These are phyloP conservation scores for Epiblema foenella DNA, from an alignment of 2,888 invertebrate species.

Conservation along the genomic window DNA sequence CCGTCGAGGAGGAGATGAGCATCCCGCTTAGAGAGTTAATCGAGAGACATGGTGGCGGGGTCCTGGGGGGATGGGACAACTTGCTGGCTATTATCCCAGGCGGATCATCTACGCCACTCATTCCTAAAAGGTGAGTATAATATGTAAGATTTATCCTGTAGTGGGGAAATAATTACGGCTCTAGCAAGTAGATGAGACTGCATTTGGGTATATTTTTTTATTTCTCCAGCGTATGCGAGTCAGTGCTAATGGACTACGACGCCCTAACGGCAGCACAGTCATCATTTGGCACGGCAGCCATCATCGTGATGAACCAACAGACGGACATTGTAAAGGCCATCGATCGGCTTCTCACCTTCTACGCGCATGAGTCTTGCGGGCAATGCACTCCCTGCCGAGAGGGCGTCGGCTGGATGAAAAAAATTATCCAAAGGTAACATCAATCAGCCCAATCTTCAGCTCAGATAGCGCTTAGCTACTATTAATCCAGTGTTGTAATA, in stretches of 20 bases:
- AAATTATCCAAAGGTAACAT: conserved; percentile 86
- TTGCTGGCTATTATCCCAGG: conserved; percentile 98
- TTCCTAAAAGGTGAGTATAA: conserved; percentile 84
- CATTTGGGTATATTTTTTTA: neutral
- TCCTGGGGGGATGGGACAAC: conserved; percentile 99
- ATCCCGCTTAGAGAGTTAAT: conserved; percentile 97
- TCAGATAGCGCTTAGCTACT: neutral
- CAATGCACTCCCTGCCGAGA: conserved; percentile 99
- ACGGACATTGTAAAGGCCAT: conserved; percentile 99
- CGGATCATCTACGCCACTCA: conserved; percentile 98
- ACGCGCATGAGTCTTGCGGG: conserved; percentile 99
- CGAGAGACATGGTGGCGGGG: conserved; percentile 98
- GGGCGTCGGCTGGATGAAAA: conserved; percentile 98
- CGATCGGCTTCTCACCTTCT: conserved; percentile 97
- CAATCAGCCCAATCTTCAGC: neutral
- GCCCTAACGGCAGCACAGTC: conserved; percentile 96
- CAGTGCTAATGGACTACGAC: conserved; percentile 99
- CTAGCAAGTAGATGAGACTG: too few species aligned
- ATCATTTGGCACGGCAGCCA: conserved; percentile 98
- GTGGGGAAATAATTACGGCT: too few species aligned
- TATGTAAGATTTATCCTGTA: too few species aligned
- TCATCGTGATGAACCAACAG: conserved; percentile 99
- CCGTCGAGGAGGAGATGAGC: conserved; percentile 99
- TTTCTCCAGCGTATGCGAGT: conserved; percentile 92
- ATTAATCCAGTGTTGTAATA: conserved; percentile 2